A percentile compares a stretch with the other conserved stretches of the same genome.
Evolutionary conservation across 1,140 invertebrate genomes (phyloP).

Genomic region (Phymorhynchus buccinoides): DNA sequence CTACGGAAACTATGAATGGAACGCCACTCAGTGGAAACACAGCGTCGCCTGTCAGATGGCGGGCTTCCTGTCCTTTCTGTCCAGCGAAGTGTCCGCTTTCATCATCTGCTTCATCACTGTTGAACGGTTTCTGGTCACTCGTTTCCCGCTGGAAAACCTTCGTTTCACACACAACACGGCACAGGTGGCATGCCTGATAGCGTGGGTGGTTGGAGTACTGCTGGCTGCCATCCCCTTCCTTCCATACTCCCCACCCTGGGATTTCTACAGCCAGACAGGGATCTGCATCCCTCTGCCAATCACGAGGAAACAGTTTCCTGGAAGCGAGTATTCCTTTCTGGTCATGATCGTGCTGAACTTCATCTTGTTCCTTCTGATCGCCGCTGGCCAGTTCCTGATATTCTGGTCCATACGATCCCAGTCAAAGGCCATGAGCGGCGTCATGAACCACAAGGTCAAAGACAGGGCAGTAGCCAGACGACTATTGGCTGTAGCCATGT

Average conservation of each 20-base stretch:
- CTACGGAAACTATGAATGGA: slow-evolving; percentile 53
- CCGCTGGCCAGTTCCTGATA: slow-evolving; percentile 48
- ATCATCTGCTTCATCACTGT: slow-evolving; percentile 53
- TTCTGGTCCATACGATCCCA: slow-evolving; percentile 40
- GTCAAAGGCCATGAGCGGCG: neutral
- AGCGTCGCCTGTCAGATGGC: slow-evolving; percentile 54
- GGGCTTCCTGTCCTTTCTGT: slow-evolving; percentile 58
- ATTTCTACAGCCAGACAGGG: slow-evolving; percentile 52
- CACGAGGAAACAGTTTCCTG: slow-evolving; percentile 26
- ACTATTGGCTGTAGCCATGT: slow-evolving; percentile 41
- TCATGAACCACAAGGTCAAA: slow-evolving; percentile 11
- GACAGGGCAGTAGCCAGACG: slow-evolving; percentile 47
- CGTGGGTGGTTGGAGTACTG: slow-evolving; percentile 37
- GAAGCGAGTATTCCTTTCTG: slow-evolving; percentile 47
- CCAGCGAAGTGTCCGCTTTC: slow-evolving; percentile 57
- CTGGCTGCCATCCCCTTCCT: slow-evolving; percentile 43
- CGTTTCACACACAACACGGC: slow-evolving; percentile 37
- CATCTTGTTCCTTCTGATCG: slow-evolving; percentile 47
- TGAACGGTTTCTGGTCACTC: slow-evolving; percentile 58
- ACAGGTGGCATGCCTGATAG: neutral
- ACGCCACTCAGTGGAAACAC: slow-evolving; percentile 55
- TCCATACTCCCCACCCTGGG: slow-evolving; percentile 36
- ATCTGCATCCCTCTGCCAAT: slow-evolving; percentile 53
- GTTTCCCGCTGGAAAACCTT: slow-evolving; percentile 55
- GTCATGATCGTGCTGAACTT: slow-evolving; percentile 54